Conservation (phyloP, 2,888 invertebrate genomes). For the Caenorhabditis wallacei region DNA sequence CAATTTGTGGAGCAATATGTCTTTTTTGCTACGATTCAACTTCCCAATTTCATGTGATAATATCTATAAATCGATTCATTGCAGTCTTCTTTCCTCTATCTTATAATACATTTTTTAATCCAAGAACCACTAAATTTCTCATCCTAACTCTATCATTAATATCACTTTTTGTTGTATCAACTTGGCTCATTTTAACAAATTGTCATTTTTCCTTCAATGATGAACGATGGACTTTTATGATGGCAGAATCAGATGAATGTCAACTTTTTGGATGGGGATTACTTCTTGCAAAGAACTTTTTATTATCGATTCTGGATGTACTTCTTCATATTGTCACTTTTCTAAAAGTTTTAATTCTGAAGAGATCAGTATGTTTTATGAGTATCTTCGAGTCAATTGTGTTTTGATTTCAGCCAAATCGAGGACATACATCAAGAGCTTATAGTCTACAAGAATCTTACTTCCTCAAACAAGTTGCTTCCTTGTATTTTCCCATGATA, state of each 20-base stretch:
- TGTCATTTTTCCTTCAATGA: conserved; percentile 32
- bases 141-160: neutral
- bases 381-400: neutral
- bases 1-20: conserved; percentile 9
- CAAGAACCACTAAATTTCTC: conserved; percentile 11
- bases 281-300: conserved; percentile 27
- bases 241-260: conserved; percentile 2
- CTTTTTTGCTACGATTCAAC: conserved; percentile 33
- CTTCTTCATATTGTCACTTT: conserved; percentile 38
- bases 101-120: conserved; percentile 42
- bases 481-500: neutral
- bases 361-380: conserved; percentile 10
- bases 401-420: neutral
- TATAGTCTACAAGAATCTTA: conserved; percentile 25
- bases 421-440: neutral
- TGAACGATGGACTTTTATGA: conserved; percentile 21
- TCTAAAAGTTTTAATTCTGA: conserved; percentile 9
- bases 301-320: conserved; percentile 29
- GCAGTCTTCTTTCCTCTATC: conserved; percentile 42
- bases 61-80: conserved; percentile 38
- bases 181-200: neutral
- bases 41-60: conserved; percentile 20
- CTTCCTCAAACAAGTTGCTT: conserved; percentile 36
- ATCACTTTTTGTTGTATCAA: neutral
- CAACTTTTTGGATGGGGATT: conserved; percentile 19